phyloP scores from a whole-genome alignment of 2,113 vertebrate genomes.

The Cacatua alba region DNA sequence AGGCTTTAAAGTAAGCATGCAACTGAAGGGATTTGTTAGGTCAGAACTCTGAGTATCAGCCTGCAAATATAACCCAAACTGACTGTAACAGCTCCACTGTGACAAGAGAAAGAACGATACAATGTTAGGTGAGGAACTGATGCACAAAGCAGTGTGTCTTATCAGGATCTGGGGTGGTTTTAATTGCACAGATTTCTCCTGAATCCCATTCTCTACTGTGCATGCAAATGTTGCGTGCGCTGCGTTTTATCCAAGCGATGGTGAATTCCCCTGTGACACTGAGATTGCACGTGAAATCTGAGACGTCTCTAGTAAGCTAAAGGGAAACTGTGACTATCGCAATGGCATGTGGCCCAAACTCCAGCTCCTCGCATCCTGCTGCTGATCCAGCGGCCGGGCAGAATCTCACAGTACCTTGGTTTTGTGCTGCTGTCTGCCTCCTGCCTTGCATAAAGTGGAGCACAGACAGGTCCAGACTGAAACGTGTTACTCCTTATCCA shows the following conservation, averaged over 20 bases:
- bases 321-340: background rate
- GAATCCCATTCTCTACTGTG: background rate
- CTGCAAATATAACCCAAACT: background rate
- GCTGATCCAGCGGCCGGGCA: background rate
- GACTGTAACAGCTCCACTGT: background rate
- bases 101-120: background rate
- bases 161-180: background rate
- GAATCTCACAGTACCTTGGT: background rate
- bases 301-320: rapidly evolving
- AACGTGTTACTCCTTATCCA: background rate
- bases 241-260: rapidly evolving
- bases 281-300: background rate
- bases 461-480: background rate
- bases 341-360: background rate
- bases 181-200: background rate
- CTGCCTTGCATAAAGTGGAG: background rate
- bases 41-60: background rate
- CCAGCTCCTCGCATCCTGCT: background rate
- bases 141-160: background rate
- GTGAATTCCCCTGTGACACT: background rate
- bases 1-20: background rate
- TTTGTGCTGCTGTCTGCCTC: background rate
- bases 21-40: background rate
- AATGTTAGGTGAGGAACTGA: background rate
- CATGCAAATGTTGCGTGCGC: rapidly evolving